Evolutionary conservation across 2,113 vertebrate genomes (phyloP), one percentile per base, ranked within the genome.

Genomic region (Psilopogon haemacephalus): DNA sequence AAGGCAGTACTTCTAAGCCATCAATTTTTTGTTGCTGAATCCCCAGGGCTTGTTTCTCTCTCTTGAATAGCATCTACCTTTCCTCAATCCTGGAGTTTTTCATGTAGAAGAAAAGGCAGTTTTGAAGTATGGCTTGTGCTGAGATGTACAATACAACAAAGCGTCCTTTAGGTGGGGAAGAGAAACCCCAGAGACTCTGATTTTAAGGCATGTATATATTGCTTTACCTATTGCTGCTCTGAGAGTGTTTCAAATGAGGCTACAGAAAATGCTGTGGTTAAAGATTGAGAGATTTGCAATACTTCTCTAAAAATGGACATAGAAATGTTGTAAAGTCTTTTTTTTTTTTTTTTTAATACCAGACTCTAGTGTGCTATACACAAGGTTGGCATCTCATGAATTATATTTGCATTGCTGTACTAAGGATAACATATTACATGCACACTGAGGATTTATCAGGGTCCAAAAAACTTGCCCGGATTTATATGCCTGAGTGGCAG

Each of bases 1-100:
- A 89, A 95, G 95, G 58, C 56, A 80, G 24, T 30, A 28, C 54
- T 87, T 86, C 54, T 93, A 92, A 83, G 37, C 55, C 52, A 75
- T 86, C 4, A 4, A 4, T 30, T 86, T 90, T 93, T 92, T 92
- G 92, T 90, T 80, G 15, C 42, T 71, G 55, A 88, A 79, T 81
- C 65, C 37, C 60, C 52, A 84, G 46, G 58, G 65, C 42, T 84
- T 85, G 20, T 75, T 94, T 93, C 64, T 54, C 13, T 87, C 28
- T 63, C 46, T 93, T 89, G 60, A 90, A 86, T 16, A 88, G 38
- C 40, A 33, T 69, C 80, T 80, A 42, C 18, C 11, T 75, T 86
- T 62, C 10, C 64, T 84, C 33, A 69, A 24, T 86, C 56, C 15
- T 86, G 69, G 13, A 60, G 37, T 89, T 91, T 92, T 92, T 94